Evolutionary conservation across 2,797 vertebrate species (phyloP), one percentile per base, ranked within the genome.

Genomic region (Neostethus bicornis): DNA sequence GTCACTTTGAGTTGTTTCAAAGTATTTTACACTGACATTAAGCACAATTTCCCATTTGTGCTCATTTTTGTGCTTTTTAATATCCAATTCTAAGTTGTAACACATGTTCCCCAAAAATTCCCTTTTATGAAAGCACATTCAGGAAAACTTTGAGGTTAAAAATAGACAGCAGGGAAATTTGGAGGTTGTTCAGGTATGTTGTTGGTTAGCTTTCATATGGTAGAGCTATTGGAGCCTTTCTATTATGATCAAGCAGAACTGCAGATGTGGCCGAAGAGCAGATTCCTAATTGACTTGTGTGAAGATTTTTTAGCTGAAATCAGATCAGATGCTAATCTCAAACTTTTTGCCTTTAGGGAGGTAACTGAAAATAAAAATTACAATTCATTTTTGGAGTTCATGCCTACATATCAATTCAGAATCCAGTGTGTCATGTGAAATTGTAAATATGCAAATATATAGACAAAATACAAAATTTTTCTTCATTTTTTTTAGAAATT

Each of bases 171-270:
- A 48, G 75, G 81, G 80, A 85, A 79, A 80, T 70, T 62, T 85
- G 80, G 83, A 87, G 75, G 51, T 83, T 38, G 66, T 82, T 89
- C 81, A 85, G 85, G 87, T 87, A 87, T 89, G 79, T 81, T 80
- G 72, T 79, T 84, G 78, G 85, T 88, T 78, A 84, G 84, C 70
- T 71, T n/a, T 83, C 80, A 85, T 73, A 81, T 86, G 87, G 76
- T 75, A 74, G 70, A 84, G 73, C 78, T 77, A 84, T 83, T 60
- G 70, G 61, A 77, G 71, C 46, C 68, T 74, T 73, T 60, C 62
- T 75, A 59, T 82, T 77, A 80, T 76, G 76, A 81, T 80, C 75
- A 83, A 87, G 62, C 74, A 81, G 85, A 89, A 85, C 85, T 79
- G 79, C 85, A 87, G 81, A 88, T 87, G 84, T 85, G 78, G 77